Evolutionary conservation across 2,113 vertebrate genomes (phyloP).

Genomic region (Polypterus bichir): DNA sequence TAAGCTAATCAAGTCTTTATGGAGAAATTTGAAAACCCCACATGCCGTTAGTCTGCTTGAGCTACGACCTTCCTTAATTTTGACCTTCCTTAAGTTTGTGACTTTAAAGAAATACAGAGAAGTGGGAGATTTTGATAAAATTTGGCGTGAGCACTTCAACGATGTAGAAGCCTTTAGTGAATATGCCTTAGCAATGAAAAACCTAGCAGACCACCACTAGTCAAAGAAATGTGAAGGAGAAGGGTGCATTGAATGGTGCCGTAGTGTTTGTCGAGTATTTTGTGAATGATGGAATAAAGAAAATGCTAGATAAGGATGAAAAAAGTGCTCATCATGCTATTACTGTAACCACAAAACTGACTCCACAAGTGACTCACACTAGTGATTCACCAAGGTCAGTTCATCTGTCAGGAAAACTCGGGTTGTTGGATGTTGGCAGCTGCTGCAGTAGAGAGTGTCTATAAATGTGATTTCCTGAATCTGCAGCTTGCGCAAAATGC

Average conservation of each 20-base stretch:
- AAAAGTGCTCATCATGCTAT: slow-evolving; percentile 61
- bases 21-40: too few species aligned
- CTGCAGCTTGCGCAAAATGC: slow-evolving; percentile 78
- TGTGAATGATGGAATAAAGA: slow-evolving; percentile 83
- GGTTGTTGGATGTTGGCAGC: slow-evolving; percentile 93
- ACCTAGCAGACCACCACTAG: slow-evolving; percentile 94
- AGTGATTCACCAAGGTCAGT: slow-evolving; percentile 47
- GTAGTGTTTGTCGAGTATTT: slow-evolving; percentile 76
- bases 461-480: slow-evolving; percentile 66
- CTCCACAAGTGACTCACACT: slow-evolving; percentile 27
- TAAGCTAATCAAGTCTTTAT: too few species aligned
- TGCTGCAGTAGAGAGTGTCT: slow-evolving; percentile 82
- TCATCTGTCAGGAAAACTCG: slow-evolving; percentile 74
- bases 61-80: too few species aligned
- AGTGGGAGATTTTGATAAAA: slow-evolving; percentile 97
- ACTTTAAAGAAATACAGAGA: too few species aligned
- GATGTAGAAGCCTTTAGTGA: slow-evolving; percentile 89
- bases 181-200: slow-evolving; percentile 97
- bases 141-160: slow-evolving; percentile 94
- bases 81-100: too few species aligned
- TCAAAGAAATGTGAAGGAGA: slow-evolving; percentile 83
- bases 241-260: slow-evolving; percentile 95
- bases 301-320: slow-evolving; percentile 88
- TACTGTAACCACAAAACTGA: slow-evolving; percentile 38
- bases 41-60: too few species aligned